Base-by-base conservation (phyloP, 2,113 vertebrate genomes). In the Bubo scandiacus region DNA sequence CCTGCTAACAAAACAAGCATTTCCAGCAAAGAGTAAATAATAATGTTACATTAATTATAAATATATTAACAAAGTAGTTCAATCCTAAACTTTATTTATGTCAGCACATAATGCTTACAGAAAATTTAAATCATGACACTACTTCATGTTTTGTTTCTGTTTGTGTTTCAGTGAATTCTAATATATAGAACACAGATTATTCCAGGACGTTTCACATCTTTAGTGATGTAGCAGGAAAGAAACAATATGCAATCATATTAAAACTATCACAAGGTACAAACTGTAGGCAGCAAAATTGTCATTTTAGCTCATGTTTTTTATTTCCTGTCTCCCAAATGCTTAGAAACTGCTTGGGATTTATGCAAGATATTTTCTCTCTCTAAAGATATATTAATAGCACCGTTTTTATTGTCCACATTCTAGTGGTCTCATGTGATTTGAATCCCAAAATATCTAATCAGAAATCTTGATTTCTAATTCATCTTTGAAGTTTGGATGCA, bases 401-500 rank as follows among this genome's bases (percentile, higher is more conserved):
- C 2, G 0, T 92, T 91, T 85, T 91, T 91, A 89, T 81, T 97
- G 83, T 94, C 86, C 95, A 36, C 40, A 72, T 79, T 80, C 62
- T 68, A 70, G 49, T 80, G 74, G 62, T 80, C 88, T 91, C 84
- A n/a, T 40, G 58, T 54, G 54, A 96, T 97, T 94, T 96, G 88
- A 97, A 94, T 97, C 93, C 95, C 89, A 96, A 97, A 97, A 98
- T 96, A 95, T 95, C 93, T 97, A 96, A 96, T 97, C 71, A 97
- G 86, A 98, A 97, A 97, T 92, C 96, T 95, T 96, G 94, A 96
- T 97, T 98, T 97, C 94, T 97, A 97, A 98, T 98, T 97, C 84
- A 97, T 97, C 94, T 98, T 98, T 98, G 97, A 97, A 98, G 97
- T 96, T 96, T 93, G 89, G 97, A 98, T 98, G 95, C 98, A 98